Base-by-base conservation (phyloP, 2,113 vertebrate genomes). In the Erythrocebus patas region DNA sequence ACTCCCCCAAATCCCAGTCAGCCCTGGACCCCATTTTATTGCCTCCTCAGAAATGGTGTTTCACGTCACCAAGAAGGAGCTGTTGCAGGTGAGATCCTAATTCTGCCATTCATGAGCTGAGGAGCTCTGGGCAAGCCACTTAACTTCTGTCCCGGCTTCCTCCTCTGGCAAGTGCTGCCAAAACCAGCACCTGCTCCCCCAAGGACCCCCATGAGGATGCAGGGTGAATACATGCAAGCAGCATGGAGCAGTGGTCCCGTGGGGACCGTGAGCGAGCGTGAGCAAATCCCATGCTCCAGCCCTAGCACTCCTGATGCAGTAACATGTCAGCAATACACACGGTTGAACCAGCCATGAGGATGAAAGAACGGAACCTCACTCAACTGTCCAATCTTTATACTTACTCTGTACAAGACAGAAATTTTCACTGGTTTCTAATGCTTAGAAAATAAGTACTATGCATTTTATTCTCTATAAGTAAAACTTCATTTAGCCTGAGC, bases 301-400 rank as follows among this genome's bases (percentile, higher is more conserved):
- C 25, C 13, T 11, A 10, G 35, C 45, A 13, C 2, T 5, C 50
- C 50, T 4, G 73, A 27, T 1, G 20, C 4, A 0, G 6, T 64
- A 64, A 43, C 22, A 0, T 27, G 79, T 2, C 6, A 6, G 2
- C 59, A 38, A 20, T 0, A 7, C 13, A 6, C n/a, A 4, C 1
- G 0, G 45, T 16, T 6, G 1, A 55, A 23, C 32, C 48, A 6
- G 10, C 0, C 0, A 32, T 0, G 17, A n/a, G 8, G 11, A 5
- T 0, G 1, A 20, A 27, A 27, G 52, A 27, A 25, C 17, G 0
- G 18, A 0, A 40, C 17, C 35, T 50, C 11, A n/a, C 23, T 2
- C 14, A 23, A 3, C 20, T 14, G 12, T 8, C 57, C 45, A 3
- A 9, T 6, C 30, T 59, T 3, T 16, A 38, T 6, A 3, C 5